Evolutionary conservation across 2,888 invertebrate genomes (phyloP), one percentile per base, ranked within the genome.

Genomic region (Proisotoma minuta): DNA sequence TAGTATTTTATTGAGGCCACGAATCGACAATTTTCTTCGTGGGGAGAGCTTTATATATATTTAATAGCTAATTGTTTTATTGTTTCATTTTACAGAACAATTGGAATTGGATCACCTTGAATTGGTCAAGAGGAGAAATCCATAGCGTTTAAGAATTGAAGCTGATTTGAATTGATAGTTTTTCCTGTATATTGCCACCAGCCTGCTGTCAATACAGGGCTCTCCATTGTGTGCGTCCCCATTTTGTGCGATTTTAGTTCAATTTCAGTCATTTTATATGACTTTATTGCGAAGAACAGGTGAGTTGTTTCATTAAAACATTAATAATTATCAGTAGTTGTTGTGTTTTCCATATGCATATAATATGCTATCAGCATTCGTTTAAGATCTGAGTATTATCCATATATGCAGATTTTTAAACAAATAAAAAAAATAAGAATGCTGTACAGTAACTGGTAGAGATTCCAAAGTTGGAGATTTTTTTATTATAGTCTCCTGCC

Each of bases 221-320:
- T 56, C 12, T 34, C 3, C 18, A 43, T 43, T 43, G 18, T 43
- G 56, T 28, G 63, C 40, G 58, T 18, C 56, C 65, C 61, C 53
- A 65, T 68, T 68, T 68, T 68, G 65, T 63, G 60, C 61, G 58
- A 66, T 60, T 68, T 68, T 66, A 65, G 65, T 69, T 64, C 62
- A 62, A 62, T 63, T 64, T 69, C 62, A 64, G 60, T 65, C 68
- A 70, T 66, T 62, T 70, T 70, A 70, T 70, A 70, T 70, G 70
- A 70, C 70, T 70, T 68, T 70, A 65, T 65, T 66, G 68, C 63
- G 63, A 66, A 66, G 62, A 59, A 62, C 58, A 62, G 65, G 65
- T 65, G 40, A 65, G 53, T n/a, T 23, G 18, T 8, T 54, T 39
- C 20, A 2, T 15, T 34, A 39, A 34, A 34, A 34, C 15, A 34